Conservation (phyloP, 53 echinoderm and acorn worm species). For the Echinarachnius parma region DNA sequence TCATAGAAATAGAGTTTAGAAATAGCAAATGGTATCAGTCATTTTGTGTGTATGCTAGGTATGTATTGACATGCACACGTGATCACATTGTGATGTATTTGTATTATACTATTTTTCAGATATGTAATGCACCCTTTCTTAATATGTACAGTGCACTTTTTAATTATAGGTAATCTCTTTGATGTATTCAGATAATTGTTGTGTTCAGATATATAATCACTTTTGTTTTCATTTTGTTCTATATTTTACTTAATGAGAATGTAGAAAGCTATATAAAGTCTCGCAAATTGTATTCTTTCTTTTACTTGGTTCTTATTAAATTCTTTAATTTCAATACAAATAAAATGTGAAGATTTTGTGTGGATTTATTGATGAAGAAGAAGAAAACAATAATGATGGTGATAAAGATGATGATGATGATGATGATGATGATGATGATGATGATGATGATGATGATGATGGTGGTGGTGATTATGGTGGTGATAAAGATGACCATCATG, state of each 20-base stretch:
- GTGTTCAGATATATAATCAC: constrained; percentile 3
- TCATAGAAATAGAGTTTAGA: constrained; percentile 25
- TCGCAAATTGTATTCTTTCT: constrained; percentile 17
- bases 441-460: too few relatives aligned
- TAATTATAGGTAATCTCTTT: constrained; percentile 15
- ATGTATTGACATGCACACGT: constrained; percentile 14
- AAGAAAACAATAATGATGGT: too few relatives aligned
- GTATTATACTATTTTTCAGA: constrained; percentile 40
- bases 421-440: too few relatives aligned
- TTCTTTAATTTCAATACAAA: constrained; percentile 8
- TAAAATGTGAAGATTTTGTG: too few relatives aligned
- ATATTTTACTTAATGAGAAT: neutral
- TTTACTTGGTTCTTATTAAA: constrained; percentile 25
- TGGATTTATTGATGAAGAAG: too few relatives aligned
- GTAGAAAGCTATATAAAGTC: constrained; percentile 13
- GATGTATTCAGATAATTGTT: constrained; percentile 1
- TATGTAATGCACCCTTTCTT: constrained; percentile 25
- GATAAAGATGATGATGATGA: too few relatives aligned
- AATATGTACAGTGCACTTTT: constrained; percentile 31
- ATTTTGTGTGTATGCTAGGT: constrained; percentile 1
- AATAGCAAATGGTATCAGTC: neutral
- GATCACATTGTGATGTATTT: constrained; percentile 17
- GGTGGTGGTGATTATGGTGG: too few relatives aligned
- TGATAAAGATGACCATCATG: too few relatives aligned
- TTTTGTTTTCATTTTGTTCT: neutral